Conservation (phyloP, 2,797 vertebrate genomes). For the Sebastes kiyomatsui region DNA sequence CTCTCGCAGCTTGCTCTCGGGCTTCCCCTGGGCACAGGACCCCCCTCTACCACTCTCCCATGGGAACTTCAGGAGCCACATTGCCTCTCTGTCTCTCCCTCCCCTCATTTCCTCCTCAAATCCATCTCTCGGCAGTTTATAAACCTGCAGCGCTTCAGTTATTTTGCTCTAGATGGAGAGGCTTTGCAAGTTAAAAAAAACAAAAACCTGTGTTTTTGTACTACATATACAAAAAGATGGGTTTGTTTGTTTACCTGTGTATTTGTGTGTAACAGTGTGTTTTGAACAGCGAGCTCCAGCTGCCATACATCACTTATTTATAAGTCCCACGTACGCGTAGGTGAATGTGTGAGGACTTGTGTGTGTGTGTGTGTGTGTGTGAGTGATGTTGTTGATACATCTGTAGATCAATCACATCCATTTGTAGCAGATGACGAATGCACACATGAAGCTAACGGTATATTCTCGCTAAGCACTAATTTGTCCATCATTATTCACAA, state of each 20-base stretch:
- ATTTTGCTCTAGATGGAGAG: slow-evolving; percentile 2
- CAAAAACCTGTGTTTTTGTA: slow-evolving; percentile 7
- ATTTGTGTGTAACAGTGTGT: slow-evolving; percentile 39
- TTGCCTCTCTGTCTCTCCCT: slow-evolving; percentile 36
- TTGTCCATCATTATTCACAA: slow-evolving; percentile 36
- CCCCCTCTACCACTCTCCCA: slow-evolving; percentile 50
- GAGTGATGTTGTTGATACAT: slow-evolving; percentile 14
- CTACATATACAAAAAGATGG: neutral
- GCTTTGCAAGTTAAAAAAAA: neutral
- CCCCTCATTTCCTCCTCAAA: slow-evolving; percentile 14
- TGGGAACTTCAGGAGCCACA: slow-evolving; percentile 47
- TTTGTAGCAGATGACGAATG: slow-evolving; percentile 12
- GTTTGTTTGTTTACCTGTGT: slow-evolving; percentile 45
- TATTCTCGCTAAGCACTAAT: slow-evolving; percentile 27
- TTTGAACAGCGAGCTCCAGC: slow-evolving; percentile 59
- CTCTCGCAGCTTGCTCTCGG: slow-evolving; percentile 78
- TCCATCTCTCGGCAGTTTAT: slow-evolving; percentile 21
- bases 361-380: neutral
- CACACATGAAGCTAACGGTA: neutral
- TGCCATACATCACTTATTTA: slow-evolving; percentile 71
- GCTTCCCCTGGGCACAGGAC: slow-evolving; percentile 68
- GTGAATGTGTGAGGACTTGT: slow-evolving; percentile 36
- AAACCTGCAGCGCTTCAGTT: neutral
- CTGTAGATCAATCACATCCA: slow-evolving; percentile 29
- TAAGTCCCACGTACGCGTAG: slow-evolving; percentile 44